Evolutionary conservation across 2,888 invertebrate species (phyloP).

Genomic region (Acleris emargana): DNA sequence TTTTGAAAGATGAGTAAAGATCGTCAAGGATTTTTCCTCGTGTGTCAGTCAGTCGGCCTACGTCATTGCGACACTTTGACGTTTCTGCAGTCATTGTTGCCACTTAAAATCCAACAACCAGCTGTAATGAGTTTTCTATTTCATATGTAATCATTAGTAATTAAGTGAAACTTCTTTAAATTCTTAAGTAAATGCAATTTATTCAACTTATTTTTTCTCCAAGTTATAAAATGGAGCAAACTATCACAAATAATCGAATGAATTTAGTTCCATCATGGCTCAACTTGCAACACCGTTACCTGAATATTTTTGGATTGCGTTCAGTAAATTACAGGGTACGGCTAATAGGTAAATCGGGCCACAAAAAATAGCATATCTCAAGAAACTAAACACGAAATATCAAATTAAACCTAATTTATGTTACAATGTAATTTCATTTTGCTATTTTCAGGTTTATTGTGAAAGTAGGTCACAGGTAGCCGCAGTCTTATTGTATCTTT

Average conservation of each 20-base stretch:
- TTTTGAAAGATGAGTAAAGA: constrained; percentile 78
- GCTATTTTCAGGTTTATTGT: too few relatives aligned
- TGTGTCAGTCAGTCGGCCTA: constrained; percentile 58
- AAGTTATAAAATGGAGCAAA: too few relatives aligned
- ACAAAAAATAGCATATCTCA: background rate
- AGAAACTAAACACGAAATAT: constrained; percentile 1
- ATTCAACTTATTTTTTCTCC: background rate
- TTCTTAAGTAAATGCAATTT: background rate
- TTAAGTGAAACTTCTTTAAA: background rate
- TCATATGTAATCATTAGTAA: background rate
- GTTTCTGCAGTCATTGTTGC: constrained; percentile 45
- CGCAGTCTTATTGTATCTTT: too few relatives aligned
- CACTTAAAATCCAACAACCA: constrained; percentile 8
- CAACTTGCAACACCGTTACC: constrained; percentile 7
- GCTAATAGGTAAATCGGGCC: background rate
- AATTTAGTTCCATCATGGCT: too few relatives aligned
- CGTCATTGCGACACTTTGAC: constrained; percentile 76
- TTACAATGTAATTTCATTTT: too few relatives aligned
- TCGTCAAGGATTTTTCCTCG: constrained; percentile 72
- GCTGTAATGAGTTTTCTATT: background rate
- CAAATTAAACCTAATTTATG: background rate
- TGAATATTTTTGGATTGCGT: constrained; percentile 18
- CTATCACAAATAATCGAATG: too few relatives aligned
- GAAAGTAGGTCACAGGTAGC: too few relatives aligned
- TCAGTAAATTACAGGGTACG: constrained; percentile 29